Base-by-base conservation (phyloP, 2,113 vertebrate species). In the Tachycineta bicolor region DNA sequence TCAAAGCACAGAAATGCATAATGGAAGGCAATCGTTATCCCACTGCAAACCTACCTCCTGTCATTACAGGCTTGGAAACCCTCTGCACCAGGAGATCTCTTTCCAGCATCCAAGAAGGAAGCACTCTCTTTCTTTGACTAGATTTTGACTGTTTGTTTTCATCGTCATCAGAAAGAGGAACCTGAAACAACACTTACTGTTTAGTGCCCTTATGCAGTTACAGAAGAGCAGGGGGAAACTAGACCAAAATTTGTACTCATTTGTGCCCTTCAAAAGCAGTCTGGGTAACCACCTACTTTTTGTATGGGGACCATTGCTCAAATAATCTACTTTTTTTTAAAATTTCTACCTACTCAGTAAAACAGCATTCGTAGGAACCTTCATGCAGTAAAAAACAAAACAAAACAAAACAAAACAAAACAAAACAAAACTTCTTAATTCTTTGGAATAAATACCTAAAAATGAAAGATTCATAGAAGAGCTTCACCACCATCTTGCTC, bases 81-180 rank as follows among this genome's bases (percentile, higher is more conserved):
- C 29, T 94, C 74, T 71, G 81, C 87, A 95, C 69, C 33, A 94
- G 55, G 7, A 95, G 69, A 26, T 79, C 80, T n/a, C 64, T 82
- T 29, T 93, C 88, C 97, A 98, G 90, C 99, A 99, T 99, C 99
- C 99, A 99, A 3, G 97, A 92, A 34, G 99, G 99, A 94, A 99
- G 98, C 33, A 98, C 71, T 93, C 99, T 98, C 87, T 96, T 99
- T 90, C 96, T 98, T 34, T 90, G 76, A 21, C 37, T 20, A 21
- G 87, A 63, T 29, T 91, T 69, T 73, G 34, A 52, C 44, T 91
- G 73, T 60, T 97, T 37, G 3, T 34, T 93, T 82, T 94, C 87
- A 83, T 68, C 37, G 41, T 49, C 46, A 34, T 88, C 77, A 86
- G 33, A 26, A 94, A 44, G n/a, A 67, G 80, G 44, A 89, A 91